Evolutionary conservation across 2,888 invertebrate genomes (phyloP), one percentile per base, ranked within the genome.

Genomic region (Calliscelio sp.): DNA sequence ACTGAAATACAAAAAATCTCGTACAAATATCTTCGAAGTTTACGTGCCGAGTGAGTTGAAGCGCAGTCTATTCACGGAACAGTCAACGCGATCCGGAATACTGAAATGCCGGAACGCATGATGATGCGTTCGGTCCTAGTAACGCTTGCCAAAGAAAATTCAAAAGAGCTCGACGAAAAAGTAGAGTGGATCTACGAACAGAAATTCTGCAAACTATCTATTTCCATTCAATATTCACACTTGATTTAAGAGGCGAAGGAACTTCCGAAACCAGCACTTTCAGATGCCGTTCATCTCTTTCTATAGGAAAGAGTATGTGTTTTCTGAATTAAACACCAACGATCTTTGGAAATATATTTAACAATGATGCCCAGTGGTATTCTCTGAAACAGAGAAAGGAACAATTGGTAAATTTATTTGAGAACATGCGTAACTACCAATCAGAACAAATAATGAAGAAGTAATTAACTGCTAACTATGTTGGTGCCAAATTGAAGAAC

Each of bases 211-310:
- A 97, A 97, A 87, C 95, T 96, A 0, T 95, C 97, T 0, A 96
- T 98, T 1, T 97, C 98, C 0, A 95, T 96, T 83, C 97, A 98
- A 93, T 97, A 95, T 85, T 93, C 95, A 0, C 94, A 94, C 88
- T 89, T 94, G 46, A 94, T 93, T 32, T 91, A 92, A 2, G 94
- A 94, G 87, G 94, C 94, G 0, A 94, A 94, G 81, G 94, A 95
- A 68, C 93, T 94, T 99, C 96, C 94, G 99, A 46, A 99, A 98
- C 92, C 98, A 99, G 90, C 96, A 97, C 59, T 94, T 98, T 86
- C 99, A 99, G 94, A 99, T 99, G 49, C 99, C 99, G 0, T 99
- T 99, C 93, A 99, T 99, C 89, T 98, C 98, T 0, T 99, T 99
- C 93, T 99, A 99, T 92, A 95, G 99, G 25, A 99, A 99, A 93